Evolutionary conservation across 2,888 invertebrate genomes (phyloP).

Genomic region (Lithophane socia): DNA sequence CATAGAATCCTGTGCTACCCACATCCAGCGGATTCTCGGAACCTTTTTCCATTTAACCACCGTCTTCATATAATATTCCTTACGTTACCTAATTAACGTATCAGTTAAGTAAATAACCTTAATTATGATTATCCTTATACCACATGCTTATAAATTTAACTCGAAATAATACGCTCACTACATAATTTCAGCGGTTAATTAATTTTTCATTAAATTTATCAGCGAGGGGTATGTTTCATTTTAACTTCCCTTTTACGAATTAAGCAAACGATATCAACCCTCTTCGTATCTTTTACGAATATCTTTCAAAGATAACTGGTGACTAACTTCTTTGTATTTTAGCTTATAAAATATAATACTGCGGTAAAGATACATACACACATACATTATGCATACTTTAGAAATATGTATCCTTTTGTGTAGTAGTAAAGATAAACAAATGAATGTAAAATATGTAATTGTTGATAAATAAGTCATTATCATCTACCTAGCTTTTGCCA

Average conservation of each 20-base stretch:
- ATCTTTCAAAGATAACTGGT: conserved; percentile 3
- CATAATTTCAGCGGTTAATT: conserved; percentile 40
- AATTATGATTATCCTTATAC: conserved; percentile 22
- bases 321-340: background rate
- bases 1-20: background rate
- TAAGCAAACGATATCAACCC: background rate
- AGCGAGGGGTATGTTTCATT: conserved; percentile 16
- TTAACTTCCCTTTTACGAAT: conserved; percentile 20
- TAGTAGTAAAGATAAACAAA: no score
- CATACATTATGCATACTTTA: no score
- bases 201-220: background rate
- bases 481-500: background rate
- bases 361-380: background rate
- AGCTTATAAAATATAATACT: background rate
- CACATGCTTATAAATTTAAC: conserved; percentile 16
- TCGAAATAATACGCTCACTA: conserved; percentile 16
- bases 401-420: no score
- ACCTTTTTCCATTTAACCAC: background rate
- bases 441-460: background rate
- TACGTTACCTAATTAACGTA: conserved; percentile 10
- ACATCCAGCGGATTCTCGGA: background rate
- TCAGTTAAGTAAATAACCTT: background rate
- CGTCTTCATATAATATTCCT: background rate
- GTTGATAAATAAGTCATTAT: background rate
- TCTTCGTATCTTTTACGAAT: background rate